phyloP scores from a whole-genome alignment of 2,113 vertebrate species.

The Ceyx melanurus region DNA sequence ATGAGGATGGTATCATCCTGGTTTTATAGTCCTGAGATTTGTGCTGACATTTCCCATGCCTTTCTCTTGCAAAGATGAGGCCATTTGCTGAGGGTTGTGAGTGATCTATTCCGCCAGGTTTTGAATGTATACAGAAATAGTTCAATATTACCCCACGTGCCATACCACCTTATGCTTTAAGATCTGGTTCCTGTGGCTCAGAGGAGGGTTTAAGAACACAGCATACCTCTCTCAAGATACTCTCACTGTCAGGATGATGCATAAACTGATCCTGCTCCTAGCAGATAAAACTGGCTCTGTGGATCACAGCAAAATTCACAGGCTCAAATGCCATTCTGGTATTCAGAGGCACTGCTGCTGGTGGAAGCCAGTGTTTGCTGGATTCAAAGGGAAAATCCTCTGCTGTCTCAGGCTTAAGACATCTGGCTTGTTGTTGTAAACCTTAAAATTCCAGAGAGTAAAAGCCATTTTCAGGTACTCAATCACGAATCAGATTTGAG shows the following conservation, averaged over 20 bases:
- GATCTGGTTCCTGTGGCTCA: background rate
- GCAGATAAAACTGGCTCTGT: conserved; percentile 28
- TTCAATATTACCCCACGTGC: background rate
- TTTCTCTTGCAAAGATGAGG: background rate
- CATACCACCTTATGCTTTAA: background rate
- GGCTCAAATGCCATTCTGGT: conserved; percentile 38
- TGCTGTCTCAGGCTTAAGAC: conserved; percentile 8
- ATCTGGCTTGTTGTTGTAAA: conserved; percentile 64
- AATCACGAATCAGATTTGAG: conserved; percentile 69
- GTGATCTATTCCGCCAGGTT: background rate
- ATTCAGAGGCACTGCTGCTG: background rate
- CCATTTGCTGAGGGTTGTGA: background rate
- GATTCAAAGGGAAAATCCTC: conserved; percentile 19
- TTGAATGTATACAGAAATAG: background rate
- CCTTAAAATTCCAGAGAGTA: conserved; percentile 66
- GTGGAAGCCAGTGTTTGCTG: background rate
- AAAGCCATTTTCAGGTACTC: conserved; percentile 72
- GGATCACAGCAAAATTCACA: conserved; percentile 59
- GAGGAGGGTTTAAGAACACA: background rate
- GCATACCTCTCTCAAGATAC: background rate
- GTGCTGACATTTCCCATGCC: background rate
- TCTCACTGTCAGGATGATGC: conserved; percentile 45
- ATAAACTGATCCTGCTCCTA: conserved; percentile 45
- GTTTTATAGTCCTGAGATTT: background rate
- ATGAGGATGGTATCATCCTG: background rate